A percentile compares a stretch with the other conserved stretches of the same genome.
Conservation (phyloP, 1,140 invertebrate species). For the Neodiprion pinetum region DNA sequence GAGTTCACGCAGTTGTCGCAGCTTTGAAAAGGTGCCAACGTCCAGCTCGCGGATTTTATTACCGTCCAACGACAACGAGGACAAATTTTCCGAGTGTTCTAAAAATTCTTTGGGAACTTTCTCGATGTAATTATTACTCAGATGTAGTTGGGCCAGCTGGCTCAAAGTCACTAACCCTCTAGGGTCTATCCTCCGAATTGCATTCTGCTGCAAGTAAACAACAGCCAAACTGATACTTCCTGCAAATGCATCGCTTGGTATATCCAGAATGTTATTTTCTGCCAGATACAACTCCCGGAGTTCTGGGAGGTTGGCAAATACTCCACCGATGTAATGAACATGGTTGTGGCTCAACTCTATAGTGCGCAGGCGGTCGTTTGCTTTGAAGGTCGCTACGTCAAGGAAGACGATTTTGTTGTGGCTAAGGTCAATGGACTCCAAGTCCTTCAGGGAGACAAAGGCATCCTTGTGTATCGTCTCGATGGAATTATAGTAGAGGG, state of each 20-base stretch:
- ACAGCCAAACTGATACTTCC: conserved; percentile 80
- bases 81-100: conserved; percentile 74
- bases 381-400: conserved; percentile 74
- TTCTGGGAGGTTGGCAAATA: conserved; percentile 80
- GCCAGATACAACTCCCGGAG: conserved; percentile 84
- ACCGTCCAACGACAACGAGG: conserved; percentile 87
- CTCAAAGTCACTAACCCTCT: conserved; percentile 75
- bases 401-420: conserved; percentile 84
- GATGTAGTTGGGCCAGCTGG: conserved; percentile 82
- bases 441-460: conserved; percentile 73
- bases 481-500: conserved; percentile 84
- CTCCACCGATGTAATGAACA: conserved; percentile 80
- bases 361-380: conserved; percentile 77
- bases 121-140: conserved; percentile 86
- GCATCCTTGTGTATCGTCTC: conserved; percentile 78
- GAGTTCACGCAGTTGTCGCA: conserved; percentile 79
- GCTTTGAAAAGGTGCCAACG: conserved; percentile 78
- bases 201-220: conserved; percentile 88
- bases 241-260: conserved; percentile 81
- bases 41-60: conserved; percentile 86
- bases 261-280: conserved; percentile 88
- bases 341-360: conserved; percentile 91
- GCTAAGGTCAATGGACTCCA: conserved; percentile 87
- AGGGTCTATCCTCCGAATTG: conserved; percentile 77
- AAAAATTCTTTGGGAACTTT: conserved; percentile 78